Evolutionary conservation across 2,888 invertebrate species (phyloP), one percentile per base, ranked within the genome.

Genomic region (Tinea semifulvella): DNA sequence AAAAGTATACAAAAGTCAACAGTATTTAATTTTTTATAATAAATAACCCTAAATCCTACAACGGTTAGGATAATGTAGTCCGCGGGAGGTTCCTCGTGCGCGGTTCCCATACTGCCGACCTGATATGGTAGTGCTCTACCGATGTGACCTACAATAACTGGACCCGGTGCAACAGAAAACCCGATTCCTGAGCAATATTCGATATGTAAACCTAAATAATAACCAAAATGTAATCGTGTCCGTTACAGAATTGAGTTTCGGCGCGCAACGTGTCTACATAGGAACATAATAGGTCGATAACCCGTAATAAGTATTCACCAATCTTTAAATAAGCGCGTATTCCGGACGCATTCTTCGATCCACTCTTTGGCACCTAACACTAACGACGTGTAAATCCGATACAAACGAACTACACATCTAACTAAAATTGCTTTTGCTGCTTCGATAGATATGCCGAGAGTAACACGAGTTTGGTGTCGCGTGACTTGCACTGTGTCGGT

Each of bases 351-450:
- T 65, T 74, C 80, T 79, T 80, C 79, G 79, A 79, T 80, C 75
- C 65, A 70, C 65, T 80, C 80, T 80, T 80, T 80, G 80, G 80
- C 80, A 80, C 79, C 75, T 73, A 73, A 74, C 67, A 58, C 16
- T 26, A 43, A 43, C 27, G 27, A 18, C 18, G 36, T 36, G 36
- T 36, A 36, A 36, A 36, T 36, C 36, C 36, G 18, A 36, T 36
- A 36, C 36, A 36, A 36, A 36, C 7, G 7, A 36, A 36, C 36
- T 36, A 36, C n/a, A 36, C 5, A 36, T 36, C 18, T 17, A 36
- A 36, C 36, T 36, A 36, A 36, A 36, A 36, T 36, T 36, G 35
- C 35, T 35, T 35, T 35, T 35, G 36, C 36, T 36, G 36, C 18
- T 17, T 36, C 16, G 2, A 36, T 18, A 36, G 40, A 40, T 40